Evolutionary conservation across 2,888 invertebrate genomes (phyloP).

Genomic region (Blera fallax): DNA sequence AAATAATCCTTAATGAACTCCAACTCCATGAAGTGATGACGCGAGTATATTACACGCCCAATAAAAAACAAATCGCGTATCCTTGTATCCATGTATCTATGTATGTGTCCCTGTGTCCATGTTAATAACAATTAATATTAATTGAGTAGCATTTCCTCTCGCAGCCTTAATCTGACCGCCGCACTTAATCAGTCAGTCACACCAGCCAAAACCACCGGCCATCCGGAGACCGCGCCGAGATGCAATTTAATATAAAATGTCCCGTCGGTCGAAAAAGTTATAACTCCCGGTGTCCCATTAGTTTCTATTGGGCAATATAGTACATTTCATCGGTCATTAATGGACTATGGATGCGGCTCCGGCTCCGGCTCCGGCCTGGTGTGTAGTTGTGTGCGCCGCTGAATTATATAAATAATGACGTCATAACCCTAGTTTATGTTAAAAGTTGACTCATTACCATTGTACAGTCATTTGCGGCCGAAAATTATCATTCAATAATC

Average conservation of each 20-base stretch:
- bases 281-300: constrained; percentile 1
- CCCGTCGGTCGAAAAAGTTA: not conserved
- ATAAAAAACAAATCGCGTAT: no score
- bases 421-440: constrained; percentile 37
- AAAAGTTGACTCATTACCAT: constrained; percentile 28
- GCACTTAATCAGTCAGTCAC: not conserved
- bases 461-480: constrained; percentile 6
- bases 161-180: not conserved
- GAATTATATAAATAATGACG: constrained; percentile 39
- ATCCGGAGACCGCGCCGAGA: not conserved
- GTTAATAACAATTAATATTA: constrained; percentile 19
- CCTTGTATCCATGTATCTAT: no score
- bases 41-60: no score
- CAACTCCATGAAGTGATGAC: no score
- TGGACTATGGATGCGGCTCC: not conserved
- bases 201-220: not conserved
- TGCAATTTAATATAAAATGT: not conserved
- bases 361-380: not conserved
- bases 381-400: not conserved
- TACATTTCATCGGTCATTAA: constrained; percentile 35
- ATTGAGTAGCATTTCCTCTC: constrained; percentile 6
- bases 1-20: no score
- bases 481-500: constrained; percentile 42
- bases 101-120: no score
- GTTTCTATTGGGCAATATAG: constrained; percentile 45